Evolutionary conservation across 53 echinoderm and acorn worm genomes (phyloP), one percentile per base, ranked within the genome.

Genomic region (Mesocentrotus franciscanus): DNA sequence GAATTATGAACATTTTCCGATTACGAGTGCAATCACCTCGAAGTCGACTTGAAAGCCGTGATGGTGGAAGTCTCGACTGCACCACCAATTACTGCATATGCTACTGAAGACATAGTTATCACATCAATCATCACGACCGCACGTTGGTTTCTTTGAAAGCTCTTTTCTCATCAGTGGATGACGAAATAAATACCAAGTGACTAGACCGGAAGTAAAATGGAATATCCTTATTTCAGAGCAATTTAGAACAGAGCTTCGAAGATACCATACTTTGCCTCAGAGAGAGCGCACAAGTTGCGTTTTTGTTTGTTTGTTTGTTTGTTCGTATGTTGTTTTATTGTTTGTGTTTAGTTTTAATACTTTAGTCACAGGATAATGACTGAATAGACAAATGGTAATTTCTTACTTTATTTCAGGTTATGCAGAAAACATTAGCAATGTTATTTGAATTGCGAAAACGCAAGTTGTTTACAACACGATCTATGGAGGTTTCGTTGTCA

Each of bases 11-110:
- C 87, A 87, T 58, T 29, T 57, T 87, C 56, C 26, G 58, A 17
- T 58, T 11, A 20, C 84, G 58, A 58, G 87, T 58, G 87, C 87
- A 87, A 27, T 58, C 87, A 87, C 57, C 87, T 58, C 58, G n/a
- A 62, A 8, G 26, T 24, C 71, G 15, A 34, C 78, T 78, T 15
- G 78, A 34, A 78, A 34, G 24, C 10, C 4, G 22, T 42, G 9
- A 84, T 84, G 49, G 20, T 20, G 39, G 11, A 27, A 58, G 26
- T 87, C 84, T 87, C 59, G 58, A 58, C 58, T 87, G 26, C 27
- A 59, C 10, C 87, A 27, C 87, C 26, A 87, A 87, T 87, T 59
- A 87, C 27, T 87, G 24, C 3, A 87, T 87, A 59, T 1, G 34
- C n/a, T 58, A 87, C 56, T 27, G 14, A 58, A 58, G 14, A 27